Percentiles rank a stretch among this genome's conserved stretches.
Evolutionary conservation across 2,113 vertebrate species (phyloP).

Genomic region (Panthera leo): DNA sequence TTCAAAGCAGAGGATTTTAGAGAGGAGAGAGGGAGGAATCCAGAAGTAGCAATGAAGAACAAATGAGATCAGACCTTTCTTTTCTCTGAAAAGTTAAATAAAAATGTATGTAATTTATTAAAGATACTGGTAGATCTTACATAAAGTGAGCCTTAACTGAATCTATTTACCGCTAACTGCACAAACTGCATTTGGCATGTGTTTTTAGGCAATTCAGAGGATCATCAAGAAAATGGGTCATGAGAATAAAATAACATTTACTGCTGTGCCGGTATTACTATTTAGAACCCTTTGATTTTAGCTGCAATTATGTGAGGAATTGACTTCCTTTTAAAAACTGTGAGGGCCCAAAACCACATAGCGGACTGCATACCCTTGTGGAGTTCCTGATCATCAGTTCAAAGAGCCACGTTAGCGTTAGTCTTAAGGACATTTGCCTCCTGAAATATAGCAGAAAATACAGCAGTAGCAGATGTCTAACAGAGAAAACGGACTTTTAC

Average conservation of each 20-base stretch:
- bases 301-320: conserved; percentile 9
- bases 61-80: neutral
- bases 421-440: conserved; percentile 25
- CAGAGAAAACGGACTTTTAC: neutral
- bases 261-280: accelerated
- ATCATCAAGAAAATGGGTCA: neutral
- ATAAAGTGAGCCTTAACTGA: neutral
- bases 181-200: neutral
- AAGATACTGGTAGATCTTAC: neutral
- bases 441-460: neutral
- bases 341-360: conserved; percentile 43
- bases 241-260: neutral
- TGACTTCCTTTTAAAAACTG: conserved; percentile 61
- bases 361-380: neutral
- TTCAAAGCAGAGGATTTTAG: conserved; percentile 5
- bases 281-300: conserved; percentile 63
- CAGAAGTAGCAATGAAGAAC: neutral
- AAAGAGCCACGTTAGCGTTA: neutral
- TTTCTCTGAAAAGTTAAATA: neutral
- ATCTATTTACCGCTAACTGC: neutral
- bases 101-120: neutral
- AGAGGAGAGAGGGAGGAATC: neutral
- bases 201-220: neutral
- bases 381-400: neutral
- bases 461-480: neutral